These are phyloP conservation scores for Sitobion miscanthi DNA, from an alignment of 1,140 invertebrate species.

Conservation along the genomic window DNA sequence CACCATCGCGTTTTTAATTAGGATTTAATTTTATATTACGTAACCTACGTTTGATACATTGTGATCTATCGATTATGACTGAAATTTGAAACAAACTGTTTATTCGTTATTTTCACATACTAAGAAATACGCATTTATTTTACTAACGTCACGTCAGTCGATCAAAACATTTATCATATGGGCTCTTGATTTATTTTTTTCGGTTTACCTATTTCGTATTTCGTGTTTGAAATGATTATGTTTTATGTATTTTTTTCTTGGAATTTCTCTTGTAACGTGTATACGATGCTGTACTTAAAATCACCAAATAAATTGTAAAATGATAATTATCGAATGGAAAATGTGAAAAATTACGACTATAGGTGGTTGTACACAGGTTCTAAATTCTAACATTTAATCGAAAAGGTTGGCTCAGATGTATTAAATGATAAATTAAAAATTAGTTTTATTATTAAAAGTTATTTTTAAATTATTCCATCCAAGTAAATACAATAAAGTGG, in stretches of 20 bases:
- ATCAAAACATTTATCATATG: background rate
- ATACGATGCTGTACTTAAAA: background rate
- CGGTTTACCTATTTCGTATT: too few species aligned
- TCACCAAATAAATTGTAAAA: background rate
- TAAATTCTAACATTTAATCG: background rate
- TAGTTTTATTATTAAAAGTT: background rate
- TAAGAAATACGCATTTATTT: background rate
- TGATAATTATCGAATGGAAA: too few species aligned
- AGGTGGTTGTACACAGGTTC: background rate
- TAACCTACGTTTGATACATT: too few species aligned
- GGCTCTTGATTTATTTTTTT: background rate
- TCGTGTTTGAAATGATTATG: background rate
- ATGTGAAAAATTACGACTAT: too few species aligned
- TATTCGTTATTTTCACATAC: too few species aligned
- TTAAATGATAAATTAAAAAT: background rate
- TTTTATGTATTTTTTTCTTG: background rate
- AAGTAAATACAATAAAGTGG: background rate
- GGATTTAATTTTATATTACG: too few species aligned
- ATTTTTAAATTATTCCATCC: background rate
- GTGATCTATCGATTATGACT: background rate
- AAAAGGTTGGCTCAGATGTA: background rate
- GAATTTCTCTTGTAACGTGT: background rate
- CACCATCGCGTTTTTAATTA: background rate
- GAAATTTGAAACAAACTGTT: background rate
- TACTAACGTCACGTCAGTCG: background rate